A percentile compares a stretch with the other conserved stretches of the same genome.
These are phyloP conservation scores for Rafetus swinhoei DNA, from an alignment of 2,113 vertebrate species.

Conservation along the genomic window DNA sequence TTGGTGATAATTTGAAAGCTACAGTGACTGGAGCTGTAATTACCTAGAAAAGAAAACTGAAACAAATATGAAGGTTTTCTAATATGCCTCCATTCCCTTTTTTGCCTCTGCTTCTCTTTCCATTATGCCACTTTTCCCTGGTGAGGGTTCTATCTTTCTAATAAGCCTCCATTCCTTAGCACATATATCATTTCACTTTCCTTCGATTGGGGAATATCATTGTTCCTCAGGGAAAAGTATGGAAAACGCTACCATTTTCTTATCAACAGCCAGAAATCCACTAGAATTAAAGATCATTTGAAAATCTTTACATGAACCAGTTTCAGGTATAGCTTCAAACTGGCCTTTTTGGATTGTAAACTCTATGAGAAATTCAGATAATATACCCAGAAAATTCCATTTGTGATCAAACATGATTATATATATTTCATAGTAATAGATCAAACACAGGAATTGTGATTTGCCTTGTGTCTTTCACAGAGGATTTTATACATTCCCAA, in stretches of 20 bases:
- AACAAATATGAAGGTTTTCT: neutral
- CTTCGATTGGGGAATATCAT: neutral
- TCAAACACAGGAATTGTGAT: neutral
- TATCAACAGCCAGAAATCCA: neutral
- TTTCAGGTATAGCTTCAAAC: neutral
- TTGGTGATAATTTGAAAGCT: neutral
- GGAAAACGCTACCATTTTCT: neutral
- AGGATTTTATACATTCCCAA: neutral
- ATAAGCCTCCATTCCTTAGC: neutral
- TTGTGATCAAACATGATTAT: neutral
- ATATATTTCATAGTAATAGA: neutral
- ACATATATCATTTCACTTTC: neutral
- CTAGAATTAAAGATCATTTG: neutral
- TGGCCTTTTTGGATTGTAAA: neutral
- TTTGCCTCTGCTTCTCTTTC: too few relatives aligned
- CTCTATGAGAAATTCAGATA: neutral
- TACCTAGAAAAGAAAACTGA: neutral
- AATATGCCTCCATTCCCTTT: neutral
- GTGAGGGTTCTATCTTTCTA: neutral
- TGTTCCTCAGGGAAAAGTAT: neutral
- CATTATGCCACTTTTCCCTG: too few relatives aligned
- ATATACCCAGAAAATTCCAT: neutral
- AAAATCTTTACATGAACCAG: neutral
- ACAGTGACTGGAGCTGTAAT: neutral
- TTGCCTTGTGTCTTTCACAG: neutral